Base-by-base conservation (phyloP, 2,797 vertebrate genomes). In the Chelon labrosus region DNA sequence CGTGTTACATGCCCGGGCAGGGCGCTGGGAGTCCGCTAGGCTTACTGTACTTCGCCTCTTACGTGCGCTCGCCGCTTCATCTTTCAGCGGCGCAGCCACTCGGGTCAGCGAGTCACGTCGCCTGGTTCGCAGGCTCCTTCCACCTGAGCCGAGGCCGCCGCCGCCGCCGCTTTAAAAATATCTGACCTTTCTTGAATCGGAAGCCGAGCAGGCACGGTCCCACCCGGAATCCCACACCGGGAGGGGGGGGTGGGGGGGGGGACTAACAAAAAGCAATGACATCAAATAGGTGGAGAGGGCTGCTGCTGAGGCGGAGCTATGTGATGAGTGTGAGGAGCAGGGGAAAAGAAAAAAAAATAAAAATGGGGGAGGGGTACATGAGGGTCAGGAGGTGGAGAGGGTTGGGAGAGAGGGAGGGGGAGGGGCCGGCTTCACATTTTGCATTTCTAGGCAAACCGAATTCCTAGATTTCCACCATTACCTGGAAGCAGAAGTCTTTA, bases 311-410 rank as follows among this genome's bases (percentile, higher is more conserved):
- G 89, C 19, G 77, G 82, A 82, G 88, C 85, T 83, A 75, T 71
- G 80, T 27, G 10, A 73, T 53, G 79, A 84, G 73, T 81, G 85
- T 80, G 81, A 85, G 84, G 70, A 79, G 81, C 79, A 75, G 78
- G 53, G 14, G 57, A 60, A 52, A 37, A 11, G 62, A 57, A 44
- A 63, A 77, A 46, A 47, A 55, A 51, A 4, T 5, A 37, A 11
- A 22, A 7, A 14, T 5, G 82, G 75, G 83, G 80, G 73, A 63
- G 63, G 88, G 79, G 87, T 56, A 76, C 22, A 39, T 51, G 54
- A 55, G 85, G 90, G 92, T 91, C 84, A 91, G 88, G 83, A 86
- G 89, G 89, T 86, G 84, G 86, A 65, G 83, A 42, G 65, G 54
- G 39, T n/a, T 37, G 49, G 42, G 59, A 69, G 53, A 74, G 41